These are phyloP conservation scores for Acrossocheilus wenchowensis DNA, from an alignment of 2,797 vertebrate species.

Conservation along the genomic window DNA sequence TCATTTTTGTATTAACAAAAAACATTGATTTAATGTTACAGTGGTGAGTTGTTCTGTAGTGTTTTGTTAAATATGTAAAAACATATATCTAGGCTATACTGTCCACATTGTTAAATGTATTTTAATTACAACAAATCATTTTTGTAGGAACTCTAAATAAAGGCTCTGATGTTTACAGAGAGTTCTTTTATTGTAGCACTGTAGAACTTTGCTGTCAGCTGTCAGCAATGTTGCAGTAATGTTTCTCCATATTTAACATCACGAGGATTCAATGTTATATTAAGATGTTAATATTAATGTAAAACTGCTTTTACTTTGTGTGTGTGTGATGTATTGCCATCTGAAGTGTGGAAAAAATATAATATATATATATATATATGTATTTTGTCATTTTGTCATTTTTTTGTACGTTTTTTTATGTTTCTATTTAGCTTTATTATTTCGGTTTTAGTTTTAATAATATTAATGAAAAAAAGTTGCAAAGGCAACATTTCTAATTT, in stretches of 20 bases:
- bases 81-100: not conserved
- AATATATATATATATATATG: too few relatives aligned
- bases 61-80: not conserved
- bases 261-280: not conserved
- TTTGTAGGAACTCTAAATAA: not conserved
- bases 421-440: not conserved
- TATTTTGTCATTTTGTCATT: not conserved
- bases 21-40: not conserved
- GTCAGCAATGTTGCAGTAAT: not conserved
- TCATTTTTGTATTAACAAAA: not conserved
- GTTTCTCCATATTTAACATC: not conserved
- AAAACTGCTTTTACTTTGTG: not conserved
- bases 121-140: not conserved
- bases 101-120: not conserved
- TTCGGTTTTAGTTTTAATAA: not conserved
- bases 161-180: not conserved
- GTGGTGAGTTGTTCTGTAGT: not conserved
- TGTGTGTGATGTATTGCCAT: too few relatives aligned
- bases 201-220: not conserved
- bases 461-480: too few relatives aligned
- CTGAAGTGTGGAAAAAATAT: not conserved
- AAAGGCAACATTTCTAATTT: not conserved
- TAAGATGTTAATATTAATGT: not conserved
- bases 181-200: not conserved
- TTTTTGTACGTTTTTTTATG: not conserved